phyloP scores from a whole-genome alignment of 2,888 invertebrate genomes.

The Thumatha senex region DNA sequence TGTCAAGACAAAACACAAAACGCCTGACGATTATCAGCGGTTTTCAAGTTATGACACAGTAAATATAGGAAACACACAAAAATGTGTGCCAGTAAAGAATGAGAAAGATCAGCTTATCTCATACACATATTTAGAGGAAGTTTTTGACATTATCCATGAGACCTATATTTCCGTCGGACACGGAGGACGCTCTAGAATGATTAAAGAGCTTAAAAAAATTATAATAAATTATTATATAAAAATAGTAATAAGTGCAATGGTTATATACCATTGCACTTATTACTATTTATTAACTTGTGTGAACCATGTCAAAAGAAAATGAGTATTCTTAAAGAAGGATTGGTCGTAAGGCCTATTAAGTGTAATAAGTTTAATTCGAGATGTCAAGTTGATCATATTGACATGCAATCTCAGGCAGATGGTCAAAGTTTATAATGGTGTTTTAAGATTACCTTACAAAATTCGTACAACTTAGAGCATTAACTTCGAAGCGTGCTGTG shows the following conservation, averaged over 20 bases:
- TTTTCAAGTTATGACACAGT: background rate
- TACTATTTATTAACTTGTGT: background rate
- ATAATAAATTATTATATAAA: conserved; percentile 1
- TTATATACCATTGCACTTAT: background rate
- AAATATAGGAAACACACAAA: background rate
- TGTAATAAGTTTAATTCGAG: background rate
- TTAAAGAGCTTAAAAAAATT: background rate
- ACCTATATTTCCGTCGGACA: background rate
- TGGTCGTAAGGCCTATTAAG: background rate
- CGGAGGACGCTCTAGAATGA: background rate
- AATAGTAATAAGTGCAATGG: no score
- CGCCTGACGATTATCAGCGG: background rate
- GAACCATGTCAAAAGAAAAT: background rate
- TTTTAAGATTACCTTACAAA: background rate
- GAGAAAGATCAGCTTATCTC: background rate
- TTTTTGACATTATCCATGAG: conserved; percentile 1
- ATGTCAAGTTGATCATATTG: conserved; percentile 1
- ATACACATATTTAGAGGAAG: background rate
- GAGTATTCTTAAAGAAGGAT: background rate
- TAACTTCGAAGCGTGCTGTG: background rate
- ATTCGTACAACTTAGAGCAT: background rate
- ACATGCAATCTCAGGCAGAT: background rate
- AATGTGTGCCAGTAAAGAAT: background rate
- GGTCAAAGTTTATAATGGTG: background rate
- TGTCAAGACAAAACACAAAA: no score